A percentile compares a stretch with the other conserved stretches of the same genome.
Evolutionary conservation across 2,888 invertebrate genomes (phyloP).

Genomic region (Drosophila borborema): DNA sequence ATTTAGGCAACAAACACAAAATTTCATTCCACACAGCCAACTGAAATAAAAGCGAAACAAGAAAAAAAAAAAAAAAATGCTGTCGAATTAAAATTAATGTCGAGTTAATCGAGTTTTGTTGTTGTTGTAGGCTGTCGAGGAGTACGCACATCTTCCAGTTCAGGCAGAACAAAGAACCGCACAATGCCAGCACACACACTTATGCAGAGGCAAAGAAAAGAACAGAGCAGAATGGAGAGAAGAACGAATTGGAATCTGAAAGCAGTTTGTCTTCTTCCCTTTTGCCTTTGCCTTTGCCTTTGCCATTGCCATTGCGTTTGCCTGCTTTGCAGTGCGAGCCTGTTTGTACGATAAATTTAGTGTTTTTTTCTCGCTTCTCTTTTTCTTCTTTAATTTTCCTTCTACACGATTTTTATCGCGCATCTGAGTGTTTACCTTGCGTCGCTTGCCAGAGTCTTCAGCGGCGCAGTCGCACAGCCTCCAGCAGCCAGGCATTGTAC

Average conservation of each 20-base stretch:
- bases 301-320: conserved; percentile 18
- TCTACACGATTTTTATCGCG: conserved; percentile 63
- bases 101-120: conserved; percentile 83
- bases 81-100: conserved; percentile 84
- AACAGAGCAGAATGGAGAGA: conserved; percentile 31
- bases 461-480: conserved; percentile 66
- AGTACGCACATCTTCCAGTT: conserved; percentile 62
- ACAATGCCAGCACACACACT: conserved; percentile 13
- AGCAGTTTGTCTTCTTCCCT: conserved; percentile 80
- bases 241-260: conserved; percentile 73
- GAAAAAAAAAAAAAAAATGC: conserved; percentile 74
- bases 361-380: conserved; percentile 20
- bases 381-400: conserved; percentile 44
- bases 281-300: conserved; percentile 36
- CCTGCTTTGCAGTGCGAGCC: conserved; percentile 47
- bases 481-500: conserved; percentile 80
- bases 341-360: conserved; percentile 45
- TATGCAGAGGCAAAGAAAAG: conserved; percentile 15
- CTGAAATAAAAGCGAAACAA: conserved; percentile 38
- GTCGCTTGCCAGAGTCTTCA: conserved; percentile 26
- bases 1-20: conserved; percentile 56
- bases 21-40: conserved; percentile 39
- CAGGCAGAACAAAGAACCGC: conserved; percentile 57
- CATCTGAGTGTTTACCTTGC: conserved; percentile 64
- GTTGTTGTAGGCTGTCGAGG: conserved; percentile 47